Evolutionary conservation across 2,888 invertebrate genomes (phyloP), one percentile per base, ranked within the genome.

Genomic region (Drosophila paramelanica): DNA sequence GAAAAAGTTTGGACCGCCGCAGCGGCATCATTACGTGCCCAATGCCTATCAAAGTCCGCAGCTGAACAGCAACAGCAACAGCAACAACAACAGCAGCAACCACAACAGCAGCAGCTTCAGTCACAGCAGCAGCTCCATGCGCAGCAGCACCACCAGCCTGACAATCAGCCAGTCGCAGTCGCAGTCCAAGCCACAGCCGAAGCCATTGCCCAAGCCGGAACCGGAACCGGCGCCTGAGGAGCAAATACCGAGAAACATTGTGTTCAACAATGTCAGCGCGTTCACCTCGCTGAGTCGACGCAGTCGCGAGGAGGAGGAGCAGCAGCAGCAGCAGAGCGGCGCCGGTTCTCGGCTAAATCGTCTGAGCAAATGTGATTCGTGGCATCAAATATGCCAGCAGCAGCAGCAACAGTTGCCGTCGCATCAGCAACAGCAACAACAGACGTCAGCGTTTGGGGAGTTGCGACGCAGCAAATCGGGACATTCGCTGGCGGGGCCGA

Each of bases 291-390:
- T 91, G 77, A 93, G 90, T 86, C 89, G 88, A 1, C 85, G 90
- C 25, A 27, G 65, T 3, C 75, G 77, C 39, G 62, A 72, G 25
- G 89, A 84, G 66, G 78, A 66, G 13, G 20, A 61, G 13, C 57
- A 68, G 17, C 72, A 69, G 46, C 23, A 23, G 23, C 23, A 23
- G 23, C 65, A 68, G 25, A 58, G 49, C 47, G 59, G 14, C 57
- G 77, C 53, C n/a, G 80, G 72, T 3, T 77, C 85, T 10, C 70
- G 90, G 3, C 53, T 90, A 5, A 81, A 90, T 55, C 91, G 91
- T 10, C 88, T 94, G 10, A 94, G 94, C 81, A 96, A 96, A 90
- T 96, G 96, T 8, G 96, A 96, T 90, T 96, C 96, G 4, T 97
- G 96, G 96, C 95, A 96, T 89, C 96, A 96, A 87, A 93, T 96